Evolutionary conservation across 2,888 invertebrate species (phyloP).

Genomic region (Arge pagana): DNA sequence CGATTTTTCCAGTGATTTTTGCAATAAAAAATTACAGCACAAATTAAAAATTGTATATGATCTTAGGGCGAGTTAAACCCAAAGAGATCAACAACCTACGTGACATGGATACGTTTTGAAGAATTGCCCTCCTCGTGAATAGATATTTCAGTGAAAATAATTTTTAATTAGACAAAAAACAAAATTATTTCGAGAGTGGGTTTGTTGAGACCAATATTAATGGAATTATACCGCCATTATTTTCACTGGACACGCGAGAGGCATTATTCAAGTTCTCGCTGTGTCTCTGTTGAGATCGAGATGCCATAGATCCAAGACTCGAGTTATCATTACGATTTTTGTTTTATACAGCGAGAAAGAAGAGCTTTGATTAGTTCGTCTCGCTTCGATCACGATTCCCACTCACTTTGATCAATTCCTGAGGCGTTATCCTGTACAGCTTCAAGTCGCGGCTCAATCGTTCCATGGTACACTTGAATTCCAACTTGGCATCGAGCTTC

Average conservation of each 20-base stretch:
- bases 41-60: conserved; percentile 6
- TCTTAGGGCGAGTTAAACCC: neutral
- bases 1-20: neutral
- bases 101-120: neutral
- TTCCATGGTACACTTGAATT: conserved; percentile 93
- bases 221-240: neutral
- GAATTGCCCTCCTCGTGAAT: neutral
- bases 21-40: neutral
- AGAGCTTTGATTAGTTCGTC: too few species aligned
- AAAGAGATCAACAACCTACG: conserved; percentile 3
- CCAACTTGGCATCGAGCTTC: conserved; percentile 78
- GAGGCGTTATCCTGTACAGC: conserved; percentile 87
- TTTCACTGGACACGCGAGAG: too few species aligned
- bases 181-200: neutral
- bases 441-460: conserved; percentile 86
- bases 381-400: too few species aligned
- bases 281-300: too few species aligned
- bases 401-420: conserved; percentile 83
- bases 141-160: neutral
- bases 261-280: too few species aligned
- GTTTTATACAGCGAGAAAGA: too few species aligned
- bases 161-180: neutral
- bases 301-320: too few species aligned
- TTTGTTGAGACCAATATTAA: too few species aligned
- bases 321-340: too few species aligned